phyloP scores from a whole-genome alignment of 2,113 vertebrate genomes.

The Nothoprocta pentlandii region DNA sequence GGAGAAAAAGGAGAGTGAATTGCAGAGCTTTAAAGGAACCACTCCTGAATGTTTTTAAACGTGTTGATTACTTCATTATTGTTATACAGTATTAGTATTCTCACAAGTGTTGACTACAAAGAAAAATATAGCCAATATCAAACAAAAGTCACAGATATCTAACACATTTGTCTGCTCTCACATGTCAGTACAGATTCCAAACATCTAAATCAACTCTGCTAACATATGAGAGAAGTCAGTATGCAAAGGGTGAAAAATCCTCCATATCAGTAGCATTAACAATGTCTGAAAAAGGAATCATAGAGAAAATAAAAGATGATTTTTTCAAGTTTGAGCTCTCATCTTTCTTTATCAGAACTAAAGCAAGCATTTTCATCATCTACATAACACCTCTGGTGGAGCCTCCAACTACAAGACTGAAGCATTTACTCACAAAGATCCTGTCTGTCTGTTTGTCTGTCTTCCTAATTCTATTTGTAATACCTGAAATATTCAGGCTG shows the following conservation, averaged over 20 bases:
- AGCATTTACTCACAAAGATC: not conserved
- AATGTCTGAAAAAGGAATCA: not conserved
- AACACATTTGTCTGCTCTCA: not conserved
- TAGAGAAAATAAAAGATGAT: not conserved
- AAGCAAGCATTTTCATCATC: not conserved
- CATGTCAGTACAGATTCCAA: not conserved
- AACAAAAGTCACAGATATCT: not conserved
- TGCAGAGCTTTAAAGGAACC: not conserved
- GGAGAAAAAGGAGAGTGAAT: not conserved
- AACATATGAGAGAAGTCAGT: not conserved
- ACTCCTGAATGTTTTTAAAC: not conserved
- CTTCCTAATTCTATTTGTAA: not conserved
- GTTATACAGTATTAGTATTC: not conserved
- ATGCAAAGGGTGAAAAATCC: not conserved
- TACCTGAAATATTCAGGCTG: not conserved
- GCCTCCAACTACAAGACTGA: not conserved
- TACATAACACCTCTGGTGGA: fast-evolving
- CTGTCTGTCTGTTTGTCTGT: not conserved
- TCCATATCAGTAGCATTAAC: not conserved
- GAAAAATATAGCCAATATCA: not conserved
- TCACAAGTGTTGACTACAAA: not conserved
- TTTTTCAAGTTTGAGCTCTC: not conserved
- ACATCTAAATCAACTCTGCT: not conserved
- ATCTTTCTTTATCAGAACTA: not conserved
- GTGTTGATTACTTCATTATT: not conserved